These are phyloP conservation scores for Pecten maximus DNA, from an alignment of 2,888 invertebrate genomes.

Conservation along the genomic window DNA sequence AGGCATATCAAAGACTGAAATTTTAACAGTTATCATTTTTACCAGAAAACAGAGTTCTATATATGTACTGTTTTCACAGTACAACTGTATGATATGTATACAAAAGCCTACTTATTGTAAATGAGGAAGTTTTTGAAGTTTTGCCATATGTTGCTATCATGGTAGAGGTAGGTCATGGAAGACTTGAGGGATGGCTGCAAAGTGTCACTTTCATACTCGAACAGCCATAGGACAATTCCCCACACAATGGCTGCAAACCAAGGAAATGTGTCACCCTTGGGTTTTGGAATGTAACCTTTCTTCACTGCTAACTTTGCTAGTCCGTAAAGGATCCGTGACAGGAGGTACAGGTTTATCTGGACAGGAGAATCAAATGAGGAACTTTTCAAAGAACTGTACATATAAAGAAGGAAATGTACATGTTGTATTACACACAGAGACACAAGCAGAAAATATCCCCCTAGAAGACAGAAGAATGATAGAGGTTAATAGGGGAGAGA, in stretches of 20 bases:
- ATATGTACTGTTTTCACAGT: no score
- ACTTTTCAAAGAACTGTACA: no score
- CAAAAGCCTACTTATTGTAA: slow-evolving; percentile 78
- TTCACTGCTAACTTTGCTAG: slow-evolving; percentile 82
- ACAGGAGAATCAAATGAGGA: no score
- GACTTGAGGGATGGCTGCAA: slow-evolving; percentile 83
- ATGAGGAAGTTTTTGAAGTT: slow-evolving; percentile 79
- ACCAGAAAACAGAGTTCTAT: no score
- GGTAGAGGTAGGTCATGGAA: slow-evolving; percentile 84
- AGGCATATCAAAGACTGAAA: no score
- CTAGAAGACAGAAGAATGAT: no score
- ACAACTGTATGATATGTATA: no score
- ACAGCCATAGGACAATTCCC: slow-evolving; percentile 84
- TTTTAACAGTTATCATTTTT: no score
- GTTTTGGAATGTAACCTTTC: slow-evolving; percentile 81
- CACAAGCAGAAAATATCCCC: no score
- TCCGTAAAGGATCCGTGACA: slow-evolving; percentile 83
- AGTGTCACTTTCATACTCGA: slow-evolving; percentile 83
- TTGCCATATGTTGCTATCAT: slow-evolving; percentile 82
- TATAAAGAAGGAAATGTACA: no score
- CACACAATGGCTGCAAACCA: slow-evolving; percentile 84
- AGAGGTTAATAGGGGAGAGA: no score
- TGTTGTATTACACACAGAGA: no score
- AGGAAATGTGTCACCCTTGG: slow-evolving; percentile 82
- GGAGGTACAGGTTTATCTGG: slow-evolving; percentile 84